Conservation (phyloP, 2,113 vertebrate species). For the Cheirogaleus medius region DNA sequence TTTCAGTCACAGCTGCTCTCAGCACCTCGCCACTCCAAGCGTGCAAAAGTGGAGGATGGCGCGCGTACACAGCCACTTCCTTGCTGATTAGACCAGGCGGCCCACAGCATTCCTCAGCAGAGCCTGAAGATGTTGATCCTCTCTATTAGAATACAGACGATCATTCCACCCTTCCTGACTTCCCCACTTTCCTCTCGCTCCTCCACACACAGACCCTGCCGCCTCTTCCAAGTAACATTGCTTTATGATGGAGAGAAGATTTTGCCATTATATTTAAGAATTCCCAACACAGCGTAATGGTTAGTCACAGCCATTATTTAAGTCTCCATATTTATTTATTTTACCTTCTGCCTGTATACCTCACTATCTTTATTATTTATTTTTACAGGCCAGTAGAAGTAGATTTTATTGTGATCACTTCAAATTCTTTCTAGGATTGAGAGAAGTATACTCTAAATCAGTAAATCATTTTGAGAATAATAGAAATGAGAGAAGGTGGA, state of each 20-base stretch:
- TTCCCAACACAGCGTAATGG: neutral
- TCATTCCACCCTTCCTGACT: neutral
- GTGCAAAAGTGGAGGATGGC: neutral
- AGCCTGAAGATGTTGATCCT: neutral
- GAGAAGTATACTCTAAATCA: neutral
- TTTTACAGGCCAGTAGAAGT: neutral
- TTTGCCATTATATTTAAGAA: neutral
- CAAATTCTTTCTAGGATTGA: neutral
- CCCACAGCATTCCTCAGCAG: neutral
- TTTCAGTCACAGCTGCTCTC: neutral
- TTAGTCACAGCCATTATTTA: neutral
- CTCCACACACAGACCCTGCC: neutral
- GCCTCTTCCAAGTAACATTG: neutral
- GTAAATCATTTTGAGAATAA: neutral
- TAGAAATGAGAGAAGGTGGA: neutral
- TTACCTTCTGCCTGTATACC: neutral
- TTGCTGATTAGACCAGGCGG: neutral
- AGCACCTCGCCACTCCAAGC: neutral
- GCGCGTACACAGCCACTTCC: neutral
- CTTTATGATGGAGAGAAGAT: neutral
- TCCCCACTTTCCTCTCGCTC: neutral
- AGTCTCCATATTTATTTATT: neutral
- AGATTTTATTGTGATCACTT: neutral
- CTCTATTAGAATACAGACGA: neutral
- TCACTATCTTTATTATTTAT: neutral